Conservation (phyloP, 2,113 vertebrate genomes). For the Turdus rufiventris region DNA sequence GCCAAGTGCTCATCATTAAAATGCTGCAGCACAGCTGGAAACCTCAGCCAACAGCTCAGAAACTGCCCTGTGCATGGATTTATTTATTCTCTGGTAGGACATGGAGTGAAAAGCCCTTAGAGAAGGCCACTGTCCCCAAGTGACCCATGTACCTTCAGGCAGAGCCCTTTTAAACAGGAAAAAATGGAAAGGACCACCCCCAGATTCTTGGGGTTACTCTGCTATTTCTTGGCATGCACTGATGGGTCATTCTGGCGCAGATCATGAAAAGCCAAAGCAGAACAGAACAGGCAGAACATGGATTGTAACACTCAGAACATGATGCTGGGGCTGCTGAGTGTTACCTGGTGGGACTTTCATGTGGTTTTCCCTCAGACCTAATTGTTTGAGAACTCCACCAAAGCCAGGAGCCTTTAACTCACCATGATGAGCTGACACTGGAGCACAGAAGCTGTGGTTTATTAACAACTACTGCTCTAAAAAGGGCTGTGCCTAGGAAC, state of each 20-base stretch:
- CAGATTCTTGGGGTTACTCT: neutral
- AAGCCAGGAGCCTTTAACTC: neutral
- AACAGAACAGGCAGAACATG: neutral
- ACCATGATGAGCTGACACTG: neutral
- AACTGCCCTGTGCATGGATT: neutral
- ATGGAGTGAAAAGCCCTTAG: neutral
- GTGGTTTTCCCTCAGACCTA: neutral
- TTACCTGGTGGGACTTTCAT: neutral
- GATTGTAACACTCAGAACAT: fast-evolving
- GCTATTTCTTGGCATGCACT: neutral
- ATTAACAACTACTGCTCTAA: neutral
- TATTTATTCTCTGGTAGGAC: neutral
- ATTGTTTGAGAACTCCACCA: neutral
- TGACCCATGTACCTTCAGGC: neutral
- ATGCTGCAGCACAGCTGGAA: neutral
- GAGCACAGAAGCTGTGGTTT: neutral
- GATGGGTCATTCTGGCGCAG: neutral
- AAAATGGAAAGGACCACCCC: neutral
- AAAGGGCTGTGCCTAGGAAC: neutral
- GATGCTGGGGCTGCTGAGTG: neutral
- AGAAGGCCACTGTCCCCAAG: neutral
- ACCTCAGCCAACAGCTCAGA: neutral
- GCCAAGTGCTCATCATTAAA: neutral
- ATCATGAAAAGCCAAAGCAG: neutral
- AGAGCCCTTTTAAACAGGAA: neutral